Base-by-base conservation (phyloP, 1,140 invertebrate species). In the Atta cephalotes region DNA sequence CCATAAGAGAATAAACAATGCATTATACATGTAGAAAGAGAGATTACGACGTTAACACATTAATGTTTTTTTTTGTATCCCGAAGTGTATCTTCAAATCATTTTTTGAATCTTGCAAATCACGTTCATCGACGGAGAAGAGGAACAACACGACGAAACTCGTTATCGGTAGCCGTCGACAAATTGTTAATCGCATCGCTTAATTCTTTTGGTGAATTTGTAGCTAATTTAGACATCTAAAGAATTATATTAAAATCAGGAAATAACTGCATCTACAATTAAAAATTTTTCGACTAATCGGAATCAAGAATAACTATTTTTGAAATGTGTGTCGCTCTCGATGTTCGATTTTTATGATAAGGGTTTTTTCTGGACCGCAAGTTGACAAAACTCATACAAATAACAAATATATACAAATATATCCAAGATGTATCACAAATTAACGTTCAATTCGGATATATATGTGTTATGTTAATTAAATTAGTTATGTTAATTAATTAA, bases 191-290 rank as follows among this genome's bases (percentile, higher is more conserved):
- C 74, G 60, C 70, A 87, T 58, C 60, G 9, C 58, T 28, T 82
- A 45, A 87, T 62, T 60, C 45, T 76, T 39, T 65, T 25, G 28
- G 18, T 60, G 14, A 58, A 72, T 63, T 77, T 16, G 35, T 68
- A 16, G 25, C n/a, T 82, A 68, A 14, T 74, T 78, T 86, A 85
- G 49, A 28, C 49, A 53, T 84, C 2, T 35, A 89, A 82, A 65
- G 12, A 28, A 45, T 81, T 49, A 31, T 14, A 87, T 51, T 56
- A 56, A n/a, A 70, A 25, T 66, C 39, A 65, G 35, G 16, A 18
- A n/a, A 84, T 53, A 68, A 87, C 49, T 56, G 39, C 62, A 39
- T 7, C 18, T 77, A 71, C 45, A 58, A 84, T 87, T 87, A 87
- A 87, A 51, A 78, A 84, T 71, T 63, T 80, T 9, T 28, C 39